A percentile compares a stretch with the other conserved stretches of the same genome.
These are phyloP conservation scores for Manis javanica DNA, from an alignment of 2,797 vertebrate species.

Conservation along the genomic window DNA sequence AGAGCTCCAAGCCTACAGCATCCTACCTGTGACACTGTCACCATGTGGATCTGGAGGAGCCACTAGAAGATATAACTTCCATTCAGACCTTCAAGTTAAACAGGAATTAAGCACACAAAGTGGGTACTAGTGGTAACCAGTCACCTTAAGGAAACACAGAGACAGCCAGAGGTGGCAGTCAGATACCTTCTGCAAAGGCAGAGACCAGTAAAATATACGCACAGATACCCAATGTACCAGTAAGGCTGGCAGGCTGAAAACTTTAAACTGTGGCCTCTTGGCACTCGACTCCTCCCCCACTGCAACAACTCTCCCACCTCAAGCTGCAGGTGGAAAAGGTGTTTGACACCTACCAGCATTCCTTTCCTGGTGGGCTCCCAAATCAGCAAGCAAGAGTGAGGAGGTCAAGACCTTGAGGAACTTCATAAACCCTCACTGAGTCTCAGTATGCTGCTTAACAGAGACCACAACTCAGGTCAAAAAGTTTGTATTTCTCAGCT, in stretches of 20 bases:
- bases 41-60: not conserved
- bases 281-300: not conserved
- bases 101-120: not conserved
- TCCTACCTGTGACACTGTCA: not conserved
- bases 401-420: not conserved
- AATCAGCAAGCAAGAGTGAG: not conserved
- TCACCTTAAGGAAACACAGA: not conserved
- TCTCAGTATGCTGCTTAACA: not conserved
- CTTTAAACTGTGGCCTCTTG: too few relatives aligned
- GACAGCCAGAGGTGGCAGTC: not conserved
- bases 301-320: fast-evolving
- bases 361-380: not conserved
- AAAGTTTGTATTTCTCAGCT: not conserved
- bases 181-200: not conserved
- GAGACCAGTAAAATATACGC: not conserved
- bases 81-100: not conserved
- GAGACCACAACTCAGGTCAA: not conserved
- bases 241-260: not conserved
- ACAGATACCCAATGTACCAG: fast-evolving
- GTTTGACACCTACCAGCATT: not conserved
- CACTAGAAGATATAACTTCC: too few relatives aligned
- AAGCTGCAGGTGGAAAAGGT: not conserved
- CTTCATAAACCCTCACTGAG: too few relatives aligned
- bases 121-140: not conserved
- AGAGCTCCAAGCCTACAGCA: not conserved